A percentile compares a stretch with the other conserved stretches of the same genome.
These are phyloP conservation scores for Nibea albiflora DNA, from an alignment of 2,113 vertebrate genomes.

Conservation along the genomic window DNA sequence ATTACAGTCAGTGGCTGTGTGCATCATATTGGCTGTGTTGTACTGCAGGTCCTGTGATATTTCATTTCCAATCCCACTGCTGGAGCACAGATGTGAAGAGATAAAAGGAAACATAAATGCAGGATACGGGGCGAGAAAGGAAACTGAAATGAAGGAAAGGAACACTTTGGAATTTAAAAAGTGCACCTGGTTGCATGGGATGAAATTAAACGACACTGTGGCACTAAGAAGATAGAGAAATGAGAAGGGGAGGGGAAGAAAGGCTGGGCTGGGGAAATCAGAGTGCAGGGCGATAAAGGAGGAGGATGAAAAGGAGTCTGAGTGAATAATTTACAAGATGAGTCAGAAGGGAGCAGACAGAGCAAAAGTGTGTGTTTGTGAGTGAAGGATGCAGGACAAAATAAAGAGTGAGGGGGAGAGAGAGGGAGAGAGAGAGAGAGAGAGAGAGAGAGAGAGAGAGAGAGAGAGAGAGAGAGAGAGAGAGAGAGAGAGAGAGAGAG, in stretches of 20 bases:
- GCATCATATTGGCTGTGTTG: not conserved
- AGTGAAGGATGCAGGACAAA: not conserved
- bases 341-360: constrained; percentile 41
- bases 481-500: not conserved
- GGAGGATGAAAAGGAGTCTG: constrained; percentile 41
- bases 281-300: constrained; percentile 38
- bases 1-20: not conserved
- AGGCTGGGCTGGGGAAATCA: constrained; percentile 14
- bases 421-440: not conserved
- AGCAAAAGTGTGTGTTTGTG: constrained; percentile 40
- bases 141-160: not conserved
- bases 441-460: not conserved
- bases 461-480: not conserved
- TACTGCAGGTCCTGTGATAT: not conserved
- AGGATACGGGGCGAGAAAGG: not conserved
- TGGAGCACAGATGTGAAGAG: not conserved
- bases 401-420: constrained; percentile 9
- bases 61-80: not conserved
- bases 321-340: constrained; percentile 65
- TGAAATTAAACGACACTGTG: constrained; percentile 8
- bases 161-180: not conserved
- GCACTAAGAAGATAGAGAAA: constrained; percentile 2
- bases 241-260: not conserved
- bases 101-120: not conserved
- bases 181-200: not conserved